phyloP scores from a whole-genome alignment of 2,113 vertebrate species.

The human region GRCh38 chr1:23707501-23708000 shows the following conservation, averaged over 20 bases:
- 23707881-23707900: background rate
- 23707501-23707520: background rate
- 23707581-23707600: background rate
- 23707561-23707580: background rate
- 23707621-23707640: background rate
- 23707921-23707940: background rate
- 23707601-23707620: background rate
- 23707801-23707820: background rate
- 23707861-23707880: background rate
- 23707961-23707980: background rate
- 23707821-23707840: fast-evolving
- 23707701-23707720: background rate
- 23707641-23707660: background rate
- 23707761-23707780: background rate
- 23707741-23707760: background rate
- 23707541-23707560: background rate
- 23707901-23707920: background rate
- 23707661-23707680: background rate
- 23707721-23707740: background rate
- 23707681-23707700: background rate
- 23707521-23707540: background rate
- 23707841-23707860: background rate
- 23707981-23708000: background rate
- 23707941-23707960: background rate
- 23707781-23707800: background rate